These are phyloP conservation scores for Hemichromis elongatus DNA, from an alignment of 2,113 vertebrate genomes.

Conservation along the genomic window DNA sequence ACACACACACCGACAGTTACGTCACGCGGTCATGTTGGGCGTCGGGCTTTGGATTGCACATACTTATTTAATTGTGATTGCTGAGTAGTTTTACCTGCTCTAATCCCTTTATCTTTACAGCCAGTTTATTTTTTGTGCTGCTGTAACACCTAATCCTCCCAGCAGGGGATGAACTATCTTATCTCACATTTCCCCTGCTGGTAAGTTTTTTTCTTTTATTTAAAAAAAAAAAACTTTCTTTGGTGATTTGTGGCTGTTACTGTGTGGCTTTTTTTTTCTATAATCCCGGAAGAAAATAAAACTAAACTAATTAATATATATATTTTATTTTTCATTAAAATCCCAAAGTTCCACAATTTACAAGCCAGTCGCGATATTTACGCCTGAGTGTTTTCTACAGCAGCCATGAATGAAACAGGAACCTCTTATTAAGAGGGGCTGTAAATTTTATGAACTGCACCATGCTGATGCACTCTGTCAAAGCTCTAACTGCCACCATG, in stretches of 20 bases:
- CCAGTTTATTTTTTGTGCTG: background rate
- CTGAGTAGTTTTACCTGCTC: background rate
- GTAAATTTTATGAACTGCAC: background rate
- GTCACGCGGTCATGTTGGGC: background rate
- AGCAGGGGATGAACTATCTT: background rate
- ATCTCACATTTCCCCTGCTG: background rate
- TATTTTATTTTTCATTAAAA: background rate
- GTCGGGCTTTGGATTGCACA: background rate
- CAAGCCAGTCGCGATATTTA: background rate
- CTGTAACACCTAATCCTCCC: background rate
- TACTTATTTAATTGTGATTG: background rate
- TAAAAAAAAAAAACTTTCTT: accelerated
- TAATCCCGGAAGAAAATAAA: accelerated
- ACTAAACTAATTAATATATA: background rate
- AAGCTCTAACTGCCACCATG: background rate
- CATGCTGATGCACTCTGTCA: background rate
- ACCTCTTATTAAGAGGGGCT: background rate
- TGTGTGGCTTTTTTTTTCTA: background rate
- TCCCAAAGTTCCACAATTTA: background rate
- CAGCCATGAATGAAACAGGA: background rate
- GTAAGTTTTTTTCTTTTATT: background rate
- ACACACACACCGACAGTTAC: background rate
- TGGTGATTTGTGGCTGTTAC: background rate
- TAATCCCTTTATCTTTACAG: background rate
- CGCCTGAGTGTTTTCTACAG: accelerated